Base-by-base conservation (phyloP, 2,113 vertebrate genomes). In the Puffinus mauretanicus region DNA sequence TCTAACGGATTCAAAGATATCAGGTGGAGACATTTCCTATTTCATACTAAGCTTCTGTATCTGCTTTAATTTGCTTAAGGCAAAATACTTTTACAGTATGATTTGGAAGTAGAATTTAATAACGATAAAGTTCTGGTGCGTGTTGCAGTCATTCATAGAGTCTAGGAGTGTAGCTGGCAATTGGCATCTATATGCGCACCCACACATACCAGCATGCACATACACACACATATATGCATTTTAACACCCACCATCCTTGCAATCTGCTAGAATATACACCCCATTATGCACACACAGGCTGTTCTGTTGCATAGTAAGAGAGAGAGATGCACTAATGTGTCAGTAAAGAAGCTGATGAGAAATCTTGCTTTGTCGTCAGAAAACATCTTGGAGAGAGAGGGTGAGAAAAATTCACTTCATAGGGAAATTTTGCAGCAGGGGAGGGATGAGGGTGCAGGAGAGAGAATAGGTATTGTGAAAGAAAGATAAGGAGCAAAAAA, bases 11-110 rank as follows among this genome's bases (percentile, higher is more conserved):
- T 92, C 42, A 44, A 66, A 90, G 42, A 29, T 82, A 85, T 72
- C 32, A 38, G 40, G 32, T 82, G 58, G 36, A 94, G 65, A 40
- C 26, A 66, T 73, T 93, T 95, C 29, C 40, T 89, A 13, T 87
- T 94, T 85, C 46, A 46, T 61, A 32, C 15, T 36, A 49, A 87
- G 54, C 44, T 58, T 91, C 66, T 85, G 12, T 92, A 94, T 65
- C 73, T 85, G 57, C 78, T 95, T 89, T 77, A 65, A 93, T 95
- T 96, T 87, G 40, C 95, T 92, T 73, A 82, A 94, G 70, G 89
- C 58, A 87, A 95, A 94, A 87, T 77, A 77, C 77, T 94, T 93
- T 87, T 91, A 34, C 7, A 42, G 22, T 61, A 32, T 86, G 51
- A 30, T 64, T 82, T 79, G 55, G 42, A 94, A 94, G 21, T 32